These are phyloP conservation scores for Sinotaia quadrata DNA, from an alignment of 2,888 invertebrate species.

Conservation along the genomic window DNA sequence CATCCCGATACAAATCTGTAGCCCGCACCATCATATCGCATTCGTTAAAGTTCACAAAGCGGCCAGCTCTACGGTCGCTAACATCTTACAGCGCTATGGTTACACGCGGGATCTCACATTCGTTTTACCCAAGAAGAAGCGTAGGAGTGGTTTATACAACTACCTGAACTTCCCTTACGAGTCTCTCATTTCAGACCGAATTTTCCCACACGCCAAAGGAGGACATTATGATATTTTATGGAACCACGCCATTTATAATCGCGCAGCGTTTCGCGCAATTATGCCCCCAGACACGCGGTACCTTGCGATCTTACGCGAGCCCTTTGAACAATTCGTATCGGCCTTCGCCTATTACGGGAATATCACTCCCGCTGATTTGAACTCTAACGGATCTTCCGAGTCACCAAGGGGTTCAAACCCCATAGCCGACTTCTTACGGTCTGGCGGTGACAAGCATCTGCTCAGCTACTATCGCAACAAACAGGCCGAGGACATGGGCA, in stretches of 20 bases:
- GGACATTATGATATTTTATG: conserved; percentile 49
- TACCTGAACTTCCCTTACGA: conserved; percentile 42
- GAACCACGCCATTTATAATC: conserved; percentile 57
- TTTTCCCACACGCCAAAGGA: conserved; percentile 49
- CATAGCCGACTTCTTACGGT: conserved; percentile 29
- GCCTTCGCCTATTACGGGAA: conserved; percentile 37
- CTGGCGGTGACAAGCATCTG: not conserved
- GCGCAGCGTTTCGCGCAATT: conserved; percentile 34
- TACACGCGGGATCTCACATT: conserved; percentile 44
- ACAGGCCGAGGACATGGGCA: conserved; percentile 39
- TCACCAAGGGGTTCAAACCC: conserved; percentile 13
- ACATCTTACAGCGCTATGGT: conserved; percentile 55
- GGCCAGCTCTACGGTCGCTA: conserved; percentile 57
- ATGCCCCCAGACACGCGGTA: conserved; percentile 42
- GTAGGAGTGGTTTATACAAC: conserved; percentile 33
- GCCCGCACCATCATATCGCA: conserved; percentile 32
- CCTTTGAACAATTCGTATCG: conserved; percentile 43
- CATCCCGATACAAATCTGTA: too few relatives aligned
- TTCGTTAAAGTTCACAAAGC: conserved; percentile 59
- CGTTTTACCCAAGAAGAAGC: conserved; percentile 47
- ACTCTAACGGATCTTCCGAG: not conserved
- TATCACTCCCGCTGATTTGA: not conserved
- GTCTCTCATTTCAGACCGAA: conserved; percentile 33
- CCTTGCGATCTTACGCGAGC: conserved; percentile 44
- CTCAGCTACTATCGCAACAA: conserved; percentile 36